phyloP scores from a whole-genome alignment of 2,113 vertebrate genomes.

The Sterrhoptilus dennistouni region DNA sequence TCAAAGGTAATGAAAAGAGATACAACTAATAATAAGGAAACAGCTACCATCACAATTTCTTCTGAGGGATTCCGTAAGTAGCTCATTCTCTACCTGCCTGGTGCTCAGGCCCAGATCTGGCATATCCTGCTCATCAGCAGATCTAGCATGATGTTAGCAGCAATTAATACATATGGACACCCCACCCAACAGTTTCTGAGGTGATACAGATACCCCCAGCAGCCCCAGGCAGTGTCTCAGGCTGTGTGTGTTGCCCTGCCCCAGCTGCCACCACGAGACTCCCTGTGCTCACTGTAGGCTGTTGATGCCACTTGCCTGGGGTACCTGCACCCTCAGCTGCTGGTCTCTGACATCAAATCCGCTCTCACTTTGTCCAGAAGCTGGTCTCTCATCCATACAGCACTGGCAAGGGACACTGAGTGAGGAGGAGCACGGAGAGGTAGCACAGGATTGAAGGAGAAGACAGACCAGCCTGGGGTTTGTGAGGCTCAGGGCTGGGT shows the following conservation, averaged over 20 bases:
- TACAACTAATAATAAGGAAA: neutral
- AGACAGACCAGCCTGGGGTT: rapidly evolving
- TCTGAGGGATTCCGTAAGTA: rapidly evolving
- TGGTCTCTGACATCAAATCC: neutral
- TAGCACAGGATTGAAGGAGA: neutral
- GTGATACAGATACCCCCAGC: neutral
- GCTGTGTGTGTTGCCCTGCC: neutral
- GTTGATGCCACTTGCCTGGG: rapidly evolving
- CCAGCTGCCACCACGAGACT: rapidly evolving
- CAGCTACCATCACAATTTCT: neutral
- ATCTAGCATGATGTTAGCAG: neutral
- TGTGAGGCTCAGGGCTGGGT: rapidly evolving
- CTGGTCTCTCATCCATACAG: no score
- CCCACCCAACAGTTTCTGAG: rapidly evolving
- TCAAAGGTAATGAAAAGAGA: neutral
- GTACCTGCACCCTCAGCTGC: rapidly evolving
- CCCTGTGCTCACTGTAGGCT: rapidly evolving
- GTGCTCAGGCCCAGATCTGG: neutral
- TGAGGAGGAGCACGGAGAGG: neutral
- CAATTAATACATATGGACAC: rapidly evolving
- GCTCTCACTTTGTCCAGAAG: rapidly evolving
- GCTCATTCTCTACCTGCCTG: neutral
- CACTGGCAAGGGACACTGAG: rapidly evolving
- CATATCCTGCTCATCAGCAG: neutral
- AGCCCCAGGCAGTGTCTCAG: neutral